These are phyloP conservation scores for Drosophila trapezifrons DNA, from an alignment of 1,140 invertebrate species.

Conservation along the genomic window DNA sequence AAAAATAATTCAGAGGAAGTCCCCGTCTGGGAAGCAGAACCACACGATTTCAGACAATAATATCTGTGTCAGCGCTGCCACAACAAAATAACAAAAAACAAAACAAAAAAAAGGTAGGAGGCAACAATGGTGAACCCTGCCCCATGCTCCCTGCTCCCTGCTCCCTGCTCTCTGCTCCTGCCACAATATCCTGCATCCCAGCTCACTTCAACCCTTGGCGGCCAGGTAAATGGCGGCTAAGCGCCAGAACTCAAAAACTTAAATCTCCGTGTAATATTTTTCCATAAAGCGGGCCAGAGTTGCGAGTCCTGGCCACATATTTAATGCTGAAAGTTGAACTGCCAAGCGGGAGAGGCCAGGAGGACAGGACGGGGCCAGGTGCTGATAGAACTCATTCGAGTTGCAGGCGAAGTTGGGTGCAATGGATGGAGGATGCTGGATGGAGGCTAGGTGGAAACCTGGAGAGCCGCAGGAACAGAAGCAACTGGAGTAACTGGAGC, in stretches of 20 bases:
- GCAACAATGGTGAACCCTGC: conserved; percentile 29
- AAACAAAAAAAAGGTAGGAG: conserved; percentile 26
- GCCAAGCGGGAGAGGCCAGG: neutral
- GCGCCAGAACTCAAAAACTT: conserved; percentile 68
- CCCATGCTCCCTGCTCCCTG: conserved; percentile 23
- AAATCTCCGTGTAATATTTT: conserved; percentile 78
- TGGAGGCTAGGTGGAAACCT: conserved; percentile 8
- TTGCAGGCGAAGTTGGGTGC: conserved; percentile 43
- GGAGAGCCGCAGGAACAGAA: conserved; percentile 11
- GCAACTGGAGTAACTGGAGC: conserved; percentile 64
- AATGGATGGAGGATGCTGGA: conserved; percentile 1
- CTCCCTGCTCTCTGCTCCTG: neutral
- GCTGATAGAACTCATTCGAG: conserved; percentile 58
- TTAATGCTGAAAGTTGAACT: conserved; percentile 71
- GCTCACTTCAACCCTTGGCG: conserved; percentile 28
- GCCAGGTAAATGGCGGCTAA: conserved; percentile 69
- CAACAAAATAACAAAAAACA: conserved; percentile 46
- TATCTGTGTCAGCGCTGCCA: conserved; percentile 70
- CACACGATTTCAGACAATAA: conserved; percentile 74
- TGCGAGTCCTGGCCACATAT: conserved; percentile 63
- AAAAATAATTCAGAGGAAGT: conserved; percentile 70
- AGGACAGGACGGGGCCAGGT: conserved; percentile 34
- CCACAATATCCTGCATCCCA: conserved; percentile 1
- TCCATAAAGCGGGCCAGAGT: conserved; percentile 59
- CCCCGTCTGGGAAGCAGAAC: conserved; percentile 48